These are phyloP conservation scores for Epinotia ramella DNA, from an alignment of 2,888 invertebrate genomes.

Conservation along the genomic window DNA sequence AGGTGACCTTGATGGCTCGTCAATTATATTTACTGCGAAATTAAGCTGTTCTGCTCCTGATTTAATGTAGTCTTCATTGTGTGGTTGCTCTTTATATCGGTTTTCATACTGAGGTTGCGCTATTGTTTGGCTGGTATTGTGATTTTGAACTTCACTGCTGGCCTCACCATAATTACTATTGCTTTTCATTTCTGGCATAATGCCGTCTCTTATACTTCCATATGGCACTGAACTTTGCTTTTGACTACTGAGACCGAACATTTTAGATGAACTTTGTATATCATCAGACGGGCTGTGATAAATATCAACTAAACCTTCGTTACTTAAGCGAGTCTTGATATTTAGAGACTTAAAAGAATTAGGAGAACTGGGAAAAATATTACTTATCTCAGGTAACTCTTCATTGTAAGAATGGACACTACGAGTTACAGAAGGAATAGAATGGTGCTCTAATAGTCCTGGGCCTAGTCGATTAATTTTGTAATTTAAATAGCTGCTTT, in stretches of 20 bases:
- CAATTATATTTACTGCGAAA: background rate
- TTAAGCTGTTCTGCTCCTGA: background rate
- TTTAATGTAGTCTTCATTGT: background rate
- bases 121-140: conserved; percentile 50
- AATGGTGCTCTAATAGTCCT: conserved; percentile 64
- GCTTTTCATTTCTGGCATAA: conserved; percentile 47
- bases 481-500: conserved; percentile 64
- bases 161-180: conserved; percentile 31
- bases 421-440: conserved; percentile 56
- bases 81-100: background rate
- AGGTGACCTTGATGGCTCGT: conserved; percentile 28
- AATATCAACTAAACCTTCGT: conserved; percentile 61
- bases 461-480: conserved; percentile 65
- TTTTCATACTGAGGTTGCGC: background rate
- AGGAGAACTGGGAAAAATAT: background rate
- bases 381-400: conserved; percentile 28
- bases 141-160: conserved; percentile 8
- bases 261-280: conserved; percentile 57
- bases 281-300: conserved; percentile 59
- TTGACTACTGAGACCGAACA: conserved; percentile 47
- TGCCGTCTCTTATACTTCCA: conserved; percentile 47
- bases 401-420: conserved; percentile 48
- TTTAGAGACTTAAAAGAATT: background rate
- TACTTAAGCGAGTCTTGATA: conserved; percentile 42
- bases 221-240: conserved; percentile 45